These are phyloP conservation scores for Gobionotothen gibberifrons DNA, from an alignment of 2,797 vertebrate species.

Conservation along the genomic window DNA sequence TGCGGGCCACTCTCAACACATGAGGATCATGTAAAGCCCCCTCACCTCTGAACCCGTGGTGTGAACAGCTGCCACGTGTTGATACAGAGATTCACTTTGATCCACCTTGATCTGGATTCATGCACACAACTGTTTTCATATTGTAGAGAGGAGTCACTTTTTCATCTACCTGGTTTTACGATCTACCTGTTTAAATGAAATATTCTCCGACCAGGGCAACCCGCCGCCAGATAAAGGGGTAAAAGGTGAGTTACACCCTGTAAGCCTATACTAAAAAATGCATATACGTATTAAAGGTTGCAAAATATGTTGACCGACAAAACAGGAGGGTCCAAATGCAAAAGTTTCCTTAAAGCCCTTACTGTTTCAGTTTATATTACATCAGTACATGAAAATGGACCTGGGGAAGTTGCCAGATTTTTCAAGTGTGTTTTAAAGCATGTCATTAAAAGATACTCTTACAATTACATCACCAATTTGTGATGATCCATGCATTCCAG, in stretches of 20 bases:
- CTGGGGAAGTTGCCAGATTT: neutral
- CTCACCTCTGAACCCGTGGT: slow-evolving; percentile 78
- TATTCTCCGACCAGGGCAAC: slow-evolving; percentile 28
- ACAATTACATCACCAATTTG: slow-evolving; percentile 6
- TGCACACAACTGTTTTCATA: slow-evolving; percentile 45
- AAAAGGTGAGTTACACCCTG: neutral
- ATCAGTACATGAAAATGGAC: neutral
- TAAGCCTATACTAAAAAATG: neutral
- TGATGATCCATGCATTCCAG: neutral
- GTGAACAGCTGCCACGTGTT: slow-evolving; percentile 80
- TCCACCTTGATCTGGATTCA: slow-evolving; percentile 75
- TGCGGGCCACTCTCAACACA: slow-evolving; percentile 73
- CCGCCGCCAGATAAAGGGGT: neutral
- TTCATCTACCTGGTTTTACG: slow-evolving; percentile 44
- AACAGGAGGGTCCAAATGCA: neutral
- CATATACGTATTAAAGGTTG: neutral
- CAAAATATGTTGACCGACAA: neutral
- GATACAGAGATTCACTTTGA: slow-evolving; percentile 76
- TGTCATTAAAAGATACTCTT: neutral
- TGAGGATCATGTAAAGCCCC: slow-evolving; percentile 78
- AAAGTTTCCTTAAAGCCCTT: neutral
- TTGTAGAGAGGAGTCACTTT: slow-evolving; percentile 32
- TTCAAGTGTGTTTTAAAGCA: neutral
- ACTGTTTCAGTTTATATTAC: neutral
- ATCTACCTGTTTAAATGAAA: slow-evolving; percentile 39